Evolutionary conservation across 1,140 invertebrate species (phyloP), one percentile per base, ranked within the genome.

Genomic region (Drosophila orosa): DNA sequence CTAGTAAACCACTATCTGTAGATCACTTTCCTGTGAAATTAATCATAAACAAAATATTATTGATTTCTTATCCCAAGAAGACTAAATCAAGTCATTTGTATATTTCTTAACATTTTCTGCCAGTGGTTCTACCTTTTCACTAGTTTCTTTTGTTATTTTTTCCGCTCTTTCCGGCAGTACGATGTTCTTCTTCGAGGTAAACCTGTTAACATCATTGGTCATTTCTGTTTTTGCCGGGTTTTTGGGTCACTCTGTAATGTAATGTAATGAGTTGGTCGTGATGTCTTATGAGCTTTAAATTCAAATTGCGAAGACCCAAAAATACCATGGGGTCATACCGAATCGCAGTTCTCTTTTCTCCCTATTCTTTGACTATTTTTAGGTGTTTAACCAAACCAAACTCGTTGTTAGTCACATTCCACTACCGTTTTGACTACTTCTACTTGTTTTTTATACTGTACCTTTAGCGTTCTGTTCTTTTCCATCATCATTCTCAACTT

Each of bases 211-310:
- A 40, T 52, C 55, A 50, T 73, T 60, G 68, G 56, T 45, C 37
- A 52, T 62, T 69, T 84, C 42, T 60, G 31, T 63, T 42, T 62
- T 73, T 42, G 65, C 13, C 67, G 37, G 57, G 19, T 74, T 87
- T 86, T 84, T 73, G 73, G 80, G 80, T 90, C 85, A 87, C 48
- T 40, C 40, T 74, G 42, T 19, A 65, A 50, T 63, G 52, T 19
- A 65, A 33, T 74, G 71, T 86, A 90, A 90, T 90, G 80, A 79
- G 56, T 75, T 74, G 47, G 67, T 90, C 78, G 86, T 90, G 85
- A 90, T 86, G 68, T 85, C 81, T 82, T 86, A 85, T 90, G 78
- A 90, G 71, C 50, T 54, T 73, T 50, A 76, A 90, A 71, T 86
- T 77, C 55, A 75, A 79, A 74, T 79, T 79, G 68, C 75, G 37